Conservation (phyloP, 2,113 vertebrate species). For the Gnathonemus longibarbis region DNA sequence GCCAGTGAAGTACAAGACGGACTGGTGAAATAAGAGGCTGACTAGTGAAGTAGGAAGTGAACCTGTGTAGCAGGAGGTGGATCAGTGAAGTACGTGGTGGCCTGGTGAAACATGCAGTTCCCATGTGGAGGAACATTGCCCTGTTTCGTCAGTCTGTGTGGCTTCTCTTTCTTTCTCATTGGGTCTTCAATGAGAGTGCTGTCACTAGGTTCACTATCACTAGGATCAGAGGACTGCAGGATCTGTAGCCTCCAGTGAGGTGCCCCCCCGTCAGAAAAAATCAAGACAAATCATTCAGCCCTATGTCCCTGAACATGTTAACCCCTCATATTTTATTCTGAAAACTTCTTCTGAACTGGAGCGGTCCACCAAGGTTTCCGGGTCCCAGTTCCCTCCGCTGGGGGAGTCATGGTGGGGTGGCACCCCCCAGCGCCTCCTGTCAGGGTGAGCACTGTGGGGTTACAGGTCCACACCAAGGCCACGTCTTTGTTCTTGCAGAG, state of each 20-base stretch:
- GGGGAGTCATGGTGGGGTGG: background rate
- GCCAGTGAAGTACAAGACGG: too few species aligned
- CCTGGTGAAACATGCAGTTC: background rate
- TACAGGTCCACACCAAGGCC: background rate
- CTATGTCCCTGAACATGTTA: background rate
- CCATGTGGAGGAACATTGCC: background rate
- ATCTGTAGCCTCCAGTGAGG: background rate
- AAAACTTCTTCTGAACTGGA: background rate
- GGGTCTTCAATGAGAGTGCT: background rate
- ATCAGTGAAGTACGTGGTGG: too few species aligned
- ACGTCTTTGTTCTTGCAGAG: background rate
- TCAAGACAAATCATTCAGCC: background rate
- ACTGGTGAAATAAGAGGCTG: too few species aligned
- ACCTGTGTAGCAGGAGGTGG: too few species aligned
- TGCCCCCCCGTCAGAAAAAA: background rate
- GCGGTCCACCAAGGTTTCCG: background rate
- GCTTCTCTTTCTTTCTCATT: background rate
- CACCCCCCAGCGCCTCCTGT: background rate
- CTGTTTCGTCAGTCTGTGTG: background rate
- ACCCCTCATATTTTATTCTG: background rate
- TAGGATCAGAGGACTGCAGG: background rate
- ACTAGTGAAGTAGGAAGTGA: too few species aligned
- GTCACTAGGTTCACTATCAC: background rate
- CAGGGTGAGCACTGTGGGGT: background rate
- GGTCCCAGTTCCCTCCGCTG: background rate